phyloP scores from a whole-genome alignment of 2,113 vertebrate species.

The Phaetusa simplex region DNA sequence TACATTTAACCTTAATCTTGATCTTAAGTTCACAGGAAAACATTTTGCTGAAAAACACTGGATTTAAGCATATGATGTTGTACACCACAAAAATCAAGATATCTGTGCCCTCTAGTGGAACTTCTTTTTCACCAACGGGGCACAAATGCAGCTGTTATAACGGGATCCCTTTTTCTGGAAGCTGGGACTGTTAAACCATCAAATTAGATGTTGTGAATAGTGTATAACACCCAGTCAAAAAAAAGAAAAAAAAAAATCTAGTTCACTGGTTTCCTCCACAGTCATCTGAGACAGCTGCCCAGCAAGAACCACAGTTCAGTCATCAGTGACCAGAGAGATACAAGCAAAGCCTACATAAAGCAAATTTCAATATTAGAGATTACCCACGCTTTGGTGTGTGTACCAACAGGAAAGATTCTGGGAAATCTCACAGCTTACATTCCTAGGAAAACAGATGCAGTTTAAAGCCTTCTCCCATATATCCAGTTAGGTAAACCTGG shows the following conservation, averaged over 20 bases:
- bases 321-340: not conserved
- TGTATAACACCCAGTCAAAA: accelerated
- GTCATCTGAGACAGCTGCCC: not conserved
- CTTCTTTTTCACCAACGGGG: not conserved
- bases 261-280: not conserved
- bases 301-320: not conserved
- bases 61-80: not conserved
- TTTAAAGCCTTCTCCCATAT: not conserved
- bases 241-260: not conserved
- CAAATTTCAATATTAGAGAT: not conserved
- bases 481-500: not conserved
- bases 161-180: accelerated
- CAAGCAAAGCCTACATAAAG: not conserved
- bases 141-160: not conserved
- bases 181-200: not conserved
- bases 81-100: not conserved
- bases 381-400: too few species aligned
- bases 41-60: not conserved
- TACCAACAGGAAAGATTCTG: not conserved
- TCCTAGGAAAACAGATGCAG: not conserved
- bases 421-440: not conserved
- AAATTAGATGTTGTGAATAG: not conserved
- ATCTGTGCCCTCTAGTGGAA: constrained; percentile 61
- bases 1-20: not conserved
- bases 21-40: not conserved